Conservation (phyloP, 2,888 invertebrate species). For the Diplazon laetatorius region DNA sequence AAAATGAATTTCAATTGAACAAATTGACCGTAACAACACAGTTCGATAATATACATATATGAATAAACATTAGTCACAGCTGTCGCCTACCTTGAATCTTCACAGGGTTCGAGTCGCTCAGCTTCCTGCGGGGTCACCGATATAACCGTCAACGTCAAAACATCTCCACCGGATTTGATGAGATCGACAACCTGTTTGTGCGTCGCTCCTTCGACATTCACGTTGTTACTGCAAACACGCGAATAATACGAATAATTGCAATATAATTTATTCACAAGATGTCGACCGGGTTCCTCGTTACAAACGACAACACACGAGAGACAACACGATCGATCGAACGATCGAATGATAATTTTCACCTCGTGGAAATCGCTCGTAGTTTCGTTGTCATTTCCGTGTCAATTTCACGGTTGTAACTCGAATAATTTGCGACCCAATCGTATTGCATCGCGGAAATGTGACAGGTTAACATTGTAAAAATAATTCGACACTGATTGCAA, state of each 20-base stretch:
- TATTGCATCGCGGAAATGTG: slow-evolving; percentile 74
- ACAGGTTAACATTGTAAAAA: slow-evolving; percentile 72
- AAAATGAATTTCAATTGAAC: background rate
- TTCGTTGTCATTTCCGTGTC: slow-evolving; percentile 29
- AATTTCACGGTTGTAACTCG: slow-evolving; percentile 43
- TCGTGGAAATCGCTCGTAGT: slow-evolving; percentile 26
- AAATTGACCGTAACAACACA: background rate
- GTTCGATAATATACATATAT: background rate
- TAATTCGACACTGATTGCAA: background rate
- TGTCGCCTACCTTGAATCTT: slow-evolving; percentile 77
- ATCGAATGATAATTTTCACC: slow-evolving; percentile 56
- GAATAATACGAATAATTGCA: no score
- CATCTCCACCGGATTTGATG: slow-evolving; percentile 99
- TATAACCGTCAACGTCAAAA: slow-evolving; percentile 96
- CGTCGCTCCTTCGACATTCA: slow-evolving; percentile 99
- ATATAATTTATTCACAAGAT: no score
- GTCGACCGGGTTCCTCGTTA: no score
- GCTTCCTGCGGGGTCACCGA: slow-evolving; percentile 95
- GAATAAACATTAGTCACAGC: no score
- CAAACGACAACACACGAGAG: no score
- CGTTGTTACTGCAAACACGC: slow-evolving; percentile 92
- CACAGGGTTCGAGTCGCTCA: slow-evolving; percentile 82
- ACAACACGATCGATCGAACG: no score
- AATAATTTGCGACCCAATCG: slow-evolving; percentile 72
- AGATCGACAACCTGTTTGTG: slow-evolving; percentile 99